These are phyloP conservation scores for Tapirus terrestris DNA, from an alignment of 2,113 vertebrate genomes.

Conservation along the genomic window DNA sequence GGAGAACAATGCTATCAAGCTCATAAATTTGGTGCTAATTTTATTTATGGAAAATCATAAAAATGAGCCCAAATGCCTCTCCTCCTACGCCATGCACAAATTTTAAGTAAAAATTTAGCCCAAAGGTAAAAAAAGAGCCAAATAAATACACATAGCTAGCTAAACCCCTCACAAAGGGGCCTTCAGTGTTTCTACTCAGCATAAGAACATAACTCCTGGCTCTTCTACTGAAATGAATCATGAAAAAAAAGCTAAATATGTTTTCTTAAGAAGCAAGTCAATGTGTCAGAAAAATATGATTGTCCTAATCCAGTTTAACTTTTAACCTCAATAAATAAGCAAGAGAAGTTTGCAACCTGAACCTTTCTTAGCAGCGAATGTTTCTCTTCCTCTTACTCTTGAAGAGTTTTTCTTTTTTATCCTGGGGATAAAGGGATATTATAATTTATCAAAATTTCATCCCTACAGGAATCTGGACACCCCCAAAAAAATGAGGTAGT, in stretches of 20 bases:
- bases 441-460: conserved; percentile 74
- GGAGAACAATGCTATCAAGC: not conserved
- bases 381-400: conserved; percentile 78
- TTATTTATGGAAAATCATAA: conserved; percentile 60
- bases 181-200: conserved; percentile 57
- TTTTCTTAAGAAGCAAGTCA: conserved; percentile 83
- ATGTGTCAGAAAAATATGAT: conserved; percentile 85
- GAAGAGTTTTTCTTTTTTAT: conserved; percentile 76
- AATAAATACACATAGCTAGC: conserved; percentile 58
- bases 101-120: conserved; percentile 75
- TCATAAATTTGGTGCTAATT: conserved; percentile 68
- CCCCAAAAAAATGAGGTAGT: conserved; percentile 54
- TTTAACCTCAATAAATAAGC: conserved; percentile 84
- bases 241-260: conserved; percentile 73
- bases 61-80: conserved; percentile 57
- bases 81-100: conserved; percentile 55
- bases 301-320: conserved; percentile 84
- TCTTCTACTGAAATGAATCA: conserved; percentile 76
- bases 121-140: not conserved
- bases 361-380: conserved; percentile 73
- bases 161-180: conserved; percentile 63
- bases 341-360: conserved; percentile 79
- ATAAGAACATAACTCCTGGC: conserved; percentile 65
- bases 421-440: conserved; percentile 69
- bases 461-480: conserved; percentile 70